Evolutionary conservation across 2,797 vertebrate genomes (phyloP), one percentile per base, ranked within the genome.

Genomic region (Miichthys miiuy): DNA sequence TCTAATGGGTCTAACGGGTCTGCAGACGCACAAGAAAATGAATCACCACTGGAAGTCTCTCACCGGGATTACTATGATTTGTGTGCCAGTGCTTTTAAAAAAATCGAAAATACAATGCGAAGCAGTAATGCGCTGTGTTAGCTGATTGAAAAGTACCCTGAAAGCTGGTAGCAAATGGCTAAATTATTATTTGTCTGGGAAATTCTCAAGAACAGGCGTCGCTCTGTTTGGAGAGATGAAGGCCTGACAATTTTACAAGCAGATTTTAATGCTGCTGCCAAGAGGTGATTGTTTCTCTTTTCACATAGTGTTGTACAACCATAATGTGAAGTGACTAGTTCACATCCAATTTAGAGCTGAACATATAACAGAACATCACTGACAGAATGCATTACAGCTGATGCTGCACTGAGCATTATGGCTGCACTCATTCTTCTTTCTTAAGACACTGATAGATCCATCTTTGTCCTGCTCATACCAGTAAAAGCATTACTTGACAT

Each of bases 271-370:
- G 54, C 69, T 14, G 69, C 85, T 89, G 89, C 87, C 89, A 82
- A 75, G 78, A 72, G 79, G 80, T 67, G 87, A 85, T 81, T 74
- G 71, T 72, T 48, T 82, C 66, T 62, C 68, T 79, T 87, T 91
- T 90, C 80, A 85, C 83, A 75, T 48, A 56, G 68, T 7, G 55
- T 8, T 68, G 68, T 69, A 47, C 69, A 48, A 58, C 77, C 80
- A 58, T 88, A 89, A 93, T 87, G 71, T 83, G 75, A 92, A 89
- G 79, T 68, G 88, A 92, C 84, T 74, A n/a, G 68, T 79, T 90
- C 85, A 75, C 77, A 84, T 91, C 75, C 77, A 88, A 83, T 91
- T 89, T 78, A 77, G 80, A 78, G 79, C 56, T 14, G 70, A 74
- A 76, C 83, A 58, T 74, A 66, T 73, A 87, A 79, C 85, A 79